Base-by-base conservation (phyloP, 2,888 invertebrate species). In the Bimastos eiseni region DNA sequence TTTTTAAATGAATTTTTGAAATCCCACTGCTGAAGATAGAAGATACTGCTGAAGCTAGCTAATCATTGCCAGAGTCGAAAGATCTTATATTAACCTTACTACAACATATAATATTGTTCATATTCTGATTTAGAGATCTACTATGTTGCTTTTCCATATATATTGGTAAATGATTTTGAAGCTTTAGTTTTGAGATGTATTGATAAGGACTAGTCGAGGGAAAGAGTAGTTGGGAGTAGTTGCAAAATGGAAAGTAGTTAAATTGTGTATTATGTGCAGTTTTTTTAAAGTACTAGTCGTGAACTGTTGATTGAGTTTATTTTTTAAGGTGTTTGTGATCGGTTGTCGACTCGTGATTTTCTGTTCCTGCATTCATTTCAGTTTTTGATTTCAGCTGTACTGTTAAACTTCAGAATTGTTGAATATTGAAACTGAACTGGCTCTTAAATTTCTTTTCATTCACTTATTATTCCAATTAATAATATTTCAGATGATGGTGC, bases 131-230 rank as follows among this genome's bases (percentile, higher is more conserved):
- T 8, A 70, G 70, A 70, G 70, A 70, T 13, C 30, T 41, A n/a
- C n/a, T n/a, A n/a, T 11, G n/a, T 30, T n/a, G 0, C 70, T 70
- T 70, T n/a, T n/a, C 30, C 70, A 3, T 70, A 8, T 13, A 8
- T 70, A n/a, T n/a, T 70, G 70, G 70, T 70, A 70, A 70, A 70
- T n/a, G n/a, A n/a, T n/a, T 70, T 70, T 70, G 70, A 70, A 70
- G 70, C 70, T 70, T 70, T 11, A 70, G 13, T n/a, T 70, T 70
- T 70, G 49, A 70, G 70, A 70, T 70, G 30, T 70, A n/a, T n/a
- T 70, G 70, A 17, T 70, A n/a, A 70, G n/a, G n/a, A 70, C n/a
- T 70, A 70, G 49, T 70, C 70, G n/a, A 70, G 30, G 44, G 44
- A 44, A 44, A 19, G 41, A 41, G 15, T 44, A 17, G 44, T 19